Conservation (phyloP, 1,140 invertebrate species). For the Stenopsyche tienmushanensis region DNA sequence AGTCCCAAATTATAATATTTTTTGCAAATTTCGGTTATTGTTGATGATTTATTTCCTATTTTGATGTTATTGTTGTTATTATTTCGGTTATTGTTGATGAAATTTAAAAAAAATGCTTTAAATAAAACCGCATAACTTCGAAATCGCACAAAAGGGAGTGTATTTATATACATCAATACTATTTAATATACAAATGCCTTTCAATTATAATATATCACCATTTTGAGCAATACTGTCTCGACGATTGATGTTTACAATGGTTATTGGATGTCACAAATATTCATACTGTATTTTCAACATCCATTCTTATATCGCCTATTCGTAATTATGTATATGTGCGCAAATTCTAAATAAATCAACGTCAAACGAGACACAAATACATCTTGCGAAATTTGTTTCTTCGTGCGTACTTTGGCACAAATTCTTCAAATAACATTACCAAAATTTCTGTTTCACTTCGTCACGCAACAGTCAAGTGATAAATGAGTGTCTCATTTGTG, state of each 20-base stretch:
- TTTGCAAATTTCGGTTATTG: no score
- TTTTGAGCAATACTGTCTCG: no score
- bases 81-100: no score
- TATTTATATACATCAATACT: no score
- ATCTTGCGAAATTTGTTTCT: constrained; percentile 25
- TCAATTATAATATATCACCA: no score
- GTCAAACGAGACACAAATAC: constrained; percentile 18
- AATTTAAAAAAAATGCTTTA: no score
- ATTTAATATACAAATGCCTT: no score
- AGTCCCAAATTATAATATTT: no score
- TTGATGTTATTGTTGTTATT: no score
- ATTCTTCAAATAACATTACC: constrained; percentile 29
- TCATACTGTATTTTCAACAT: not conserved
- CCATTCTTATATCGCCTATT: constrained; percentile 1
- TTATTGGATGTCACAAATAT: not conserved
- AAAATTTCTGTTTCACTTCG: constrained; percentile 26
- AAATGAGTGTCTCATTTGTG: constrained; percentile 25
- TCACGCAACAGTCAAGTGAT: constrained; percentile 24
- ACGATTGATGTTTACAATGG: constrained; percentile 1
- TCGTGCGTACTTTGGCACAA: constrained; percentile 20
- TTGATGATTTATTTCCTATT: no score
- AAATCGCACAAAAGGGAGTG: no score
- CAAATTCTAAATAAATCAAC: constrained; percentile 25
- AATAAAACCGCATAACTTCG: no score
- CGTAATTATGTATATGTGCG: not conserved